Conservation (phyloP, 2,113 vertebrate genomes). For the Entomyzon cyanotis region DNA sequence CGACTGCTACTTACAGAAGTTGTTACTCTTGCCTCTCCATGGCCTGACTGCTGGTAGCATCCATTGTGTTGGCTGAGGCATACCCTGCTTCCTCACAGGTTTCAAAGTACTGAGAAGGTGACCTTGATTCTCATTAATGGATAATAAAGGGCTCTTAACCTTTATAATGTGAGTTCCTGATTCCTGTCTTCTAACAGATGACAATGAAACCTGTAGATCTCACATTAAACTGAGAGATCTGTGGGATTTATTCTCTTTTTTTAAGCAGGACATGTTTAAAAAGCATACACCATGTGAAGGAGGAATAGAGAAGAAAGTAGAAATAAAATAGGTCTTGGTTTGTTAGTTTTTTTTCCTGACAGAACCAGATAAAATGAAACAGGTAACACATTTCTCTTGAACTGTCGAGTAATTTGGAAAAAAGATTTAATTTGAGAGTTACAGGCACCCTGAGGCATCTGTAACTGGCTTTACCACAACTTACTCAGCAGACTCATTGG, state of each 20-base stretch:
- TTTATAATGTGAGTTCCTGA: background rate
- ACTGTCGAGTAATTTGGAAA: background rate
- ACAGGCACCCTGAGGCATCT: background rate
- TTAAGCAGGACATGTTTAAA: background rate
- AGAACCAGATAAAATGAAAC: background rate
- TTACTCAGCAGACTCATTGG: conserved; percentile 17
- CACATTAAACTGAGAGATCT: background rate
- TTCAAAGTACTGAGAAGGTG: background rate
- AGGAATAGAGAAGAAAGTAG: background rate
- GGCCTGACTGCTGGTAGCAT: background rate
- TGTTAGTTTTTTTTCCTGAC: background rate
- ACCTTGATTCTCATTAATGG: background rate
- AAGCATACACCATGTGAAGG: background rate
- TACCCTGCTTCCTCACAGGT: background rate
- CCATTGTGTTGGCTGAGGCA: background rate
- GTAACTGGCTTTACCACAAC: conserved; percentile 31
- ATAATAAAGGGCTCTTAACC: background rate
- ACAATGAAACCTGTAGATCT: background rate
- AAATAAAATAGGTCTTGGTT: background rate
- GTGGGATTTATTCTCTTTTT: background rate
- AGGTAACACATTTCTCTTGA: background rate
- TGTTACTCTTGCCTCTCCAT: background rate
- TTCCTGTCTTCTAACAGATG: background rate
- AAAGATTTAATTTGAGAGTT: background rate
- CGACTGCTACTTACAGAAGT: background rate